Evolutionary conservation across 1,140 invertebrate species (phyloP), one percentile per base, ranked within the genome.

Genomic region (Calephelis nemesis): DNA sequence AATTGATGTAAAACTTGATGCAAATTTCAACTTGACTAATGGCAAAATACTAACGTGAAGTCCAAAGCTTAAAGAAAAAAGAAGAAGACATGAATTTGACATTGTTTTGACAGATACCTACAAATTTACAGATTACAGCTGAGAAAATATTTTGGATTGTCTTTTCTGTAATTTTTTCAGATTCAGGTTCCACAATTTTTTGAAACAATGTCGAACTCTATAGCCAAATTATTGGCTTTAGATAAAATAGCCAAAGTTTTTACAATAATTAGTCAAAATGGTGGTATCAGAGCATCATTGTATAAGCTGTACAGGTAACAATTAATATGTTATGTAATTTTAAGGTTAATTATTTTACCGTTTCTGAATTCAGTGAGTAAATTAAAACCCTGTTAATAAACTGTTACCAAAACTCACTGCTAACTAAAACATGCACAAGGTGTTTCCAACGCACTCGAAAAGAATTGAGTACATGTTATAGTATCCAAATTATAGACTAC

Each of bases 221-320:
- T 88, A 47, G 77, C 67, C 11, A 88, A 90, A 78, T 68, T 79
- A 60, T 73, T 97, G 63, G 96, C 95, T 9, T 76, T 98, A 0
- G 95, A 97, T 85, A 97, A 97, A 92, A 7, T 97, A 40, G 77
- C 76, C 0, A 95, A 92, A 70, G 87, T 97, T 8, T 93, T 95
- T 52, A 92, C 93, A 68, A 95, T 96, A 47, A 93, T 98, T 72
- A 94, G 93, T 75, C 93, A 95, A 62, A 95, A 97, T 92, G 97
- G 97, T 58, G 97, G 97, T n/a, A 83, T 97, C 11, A 88, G 93
- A 7, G 94, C 91, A 7, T 95, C 95, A 0, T 75, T 96, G 6
- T 92, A 93, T 54, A 97, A 96, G 83, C 62, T 97, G 0, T 98
- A 95, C 91, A 95, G 95, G 97, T 97, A 92, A 92, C 75, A 62